phyloP scores from a whole-genome alignment of 2,113 vertebrate genomes.

The Telmatochromis sp. region DNA sequence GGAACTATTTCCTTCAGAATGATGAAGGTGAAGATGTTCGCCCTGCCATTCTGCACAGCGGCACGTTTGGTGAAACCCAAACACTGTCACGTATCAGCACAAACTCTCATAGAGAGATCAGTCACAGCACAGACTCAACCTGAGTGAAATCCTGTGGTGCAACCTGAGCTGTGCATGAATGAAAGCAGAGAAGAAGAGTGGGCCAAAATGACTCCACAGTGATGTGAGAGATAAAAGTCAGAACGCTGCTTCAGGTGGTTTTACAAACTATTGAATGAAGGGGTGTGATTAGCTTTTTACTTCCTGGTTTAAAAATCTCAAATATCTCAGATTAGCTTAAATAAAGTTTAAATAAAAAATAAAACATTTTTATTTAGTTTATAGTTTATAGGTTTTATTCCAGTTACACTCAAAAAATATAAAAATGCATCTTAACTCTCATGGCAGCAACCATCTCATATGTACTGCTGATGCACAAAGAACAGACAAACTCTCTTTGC shows the following conservation, averaged over 20 bases:
- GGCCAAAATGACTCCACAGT: background rate
- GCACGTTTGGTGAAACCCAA: background rate
- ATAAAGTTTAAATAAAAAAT: background rate
- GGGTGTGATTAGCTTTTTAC: fast-evolving
- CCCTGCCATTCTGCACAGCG: fast-evolving
- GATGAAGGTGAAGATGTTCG: background rate
- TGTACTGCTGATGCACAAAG: background rate
- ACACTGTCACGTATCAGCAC: background rate
- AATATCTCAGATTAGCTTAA: fast-evolving
- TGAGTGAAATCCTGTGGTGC: background rate
- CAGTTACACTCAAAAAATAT: background rate
- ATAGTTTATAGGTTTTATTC: fast-evolving
- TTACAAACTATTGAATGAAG: background rate
- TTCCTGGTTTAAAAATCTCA: background rate
- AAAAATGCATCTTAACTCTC: background rate
- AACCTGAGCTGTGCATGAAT: background rate
- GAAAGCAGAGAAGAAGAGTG: background rate
- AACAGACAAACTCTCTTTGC: background rate
- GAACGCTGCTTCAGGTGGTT: fast-evolving
- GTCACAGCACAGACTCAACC: background rate
- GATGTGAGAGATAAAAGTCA: background rate
- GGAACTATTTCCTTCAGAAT: fast-evolving
- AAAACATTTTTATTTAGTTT: background rate
- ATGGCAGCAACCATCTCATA: background rate
- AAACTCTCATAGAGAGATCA: background rate